Base-by-base conservation (phyloP, 2,113 vertebrate genomes). In the Cavia porcellus region DNA sequence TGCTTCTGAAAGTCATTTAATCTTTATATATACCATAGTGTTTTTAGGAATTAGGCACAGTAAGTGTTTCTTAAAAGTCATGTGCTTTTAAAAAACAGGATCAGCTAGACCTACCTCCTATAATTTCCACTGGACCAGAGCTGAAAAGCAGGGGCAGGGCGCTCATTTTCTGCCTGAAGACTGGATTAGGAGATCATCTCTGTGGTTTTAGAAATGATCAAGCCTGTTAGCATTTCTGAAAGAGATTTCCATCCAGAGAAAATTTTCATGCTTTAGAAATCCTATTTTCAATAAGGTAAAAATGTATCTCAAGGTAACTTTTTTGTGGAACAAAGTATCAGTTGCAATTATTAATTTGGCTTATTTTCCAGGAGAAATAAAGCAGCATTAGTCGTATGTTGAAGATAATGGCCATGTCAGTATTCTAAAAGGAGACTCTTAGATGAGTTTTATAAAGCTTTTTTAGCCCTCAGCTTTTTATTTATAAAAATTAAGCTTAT, bases 401-500 rank as follows among this genome's bases (percentile, higher is more conserved):
- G 32, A 50, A 38, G n/a, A 86, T 89, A 68, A 84, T 86, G 66
- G 15, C 11, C 20, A 84, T 64, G 70, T 38, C 75, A 24, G 7
- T 66, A 62, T 19, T 91, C 66, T 52, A 57, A 55, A 17, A 83
- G 25, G 50, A 57, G 59, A 30, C 20, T 13, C 4, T 66, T n/a
- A 30, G 59, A 32, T 22, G 87, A 96, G 12, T 72, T 96, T 89
- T 64, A 70, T 77, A 81, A 89, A 86, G 79, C 28, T 52, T 35
- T 83, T 92, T 38, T 55, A 55, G 77, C 50, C 81, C 50, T 55
- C 45, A 13, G 2, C 84, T 35, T 96, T 42, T 95, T 20, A 15
- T 61, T 87, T 92, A 30, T 80, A n/a, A 68, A 95, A 92, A 32
- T 57, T 20, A 72, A 90, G 61, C 50, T 75, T 92, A n/a, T 80